Base-by-base conservation (phyloP, 2,888 invertebrate species). In the Acanthosepion esculentum region DNA sequence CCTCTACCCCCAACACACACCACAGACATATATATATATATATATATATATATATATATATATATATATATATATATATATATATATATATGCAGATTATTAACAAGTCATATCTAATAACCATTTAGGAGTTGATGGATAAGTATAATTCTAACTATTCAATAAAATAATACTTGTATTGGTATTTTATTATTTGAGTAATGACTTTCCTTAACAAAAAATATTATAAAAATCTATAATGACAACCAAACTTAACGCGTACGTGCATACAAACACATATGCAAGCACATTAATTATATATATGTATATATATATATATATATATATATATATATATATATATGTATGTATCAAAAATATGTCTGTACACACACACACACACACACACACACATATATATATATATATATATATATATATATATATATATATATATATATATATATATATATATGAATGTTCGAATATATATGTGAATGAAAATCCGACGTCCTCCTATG, bases 401-500 rank as follows among this genome's bases (percentile, higher is more conserved):
- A 91, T 91, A 91, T 91, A 91, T 41, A 91, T 91, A 91, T 91
- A 91, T 91, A 91, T 91, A 91, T 33, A 91, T 91, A 91, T 91
- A 48, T 91, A 91, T 33, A 33, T 92, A 92, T 23, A 29, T 48
- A 92, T 48, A 92, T 92, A 92, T 48, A 92, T 92, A 92, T 92
- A 92, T 48, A 48, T 92, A 48, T 48, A 29, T 92, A 92, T 92
- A 12, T 48, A 92, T 18, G 20, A 0, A 92, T 5, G 23, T 48
- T 48, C 26, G 23, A 23, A 92, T 92, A 48, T 92, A 92, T 92
- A 48, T 92, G 4, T 48, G 48, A 12, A 48, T 92, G 33, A 29
- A 92, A 48, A 92, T 23, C 78, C 18, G n/a, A 78, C 78, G 78
- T 78, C 78, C 15, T 78, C 78, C 4, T 15, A n/a, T 33, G 18